Base-by-base conservation (phyloP, 2,888 invertebrate genomes). In the Lithosia quadra region DNA sequence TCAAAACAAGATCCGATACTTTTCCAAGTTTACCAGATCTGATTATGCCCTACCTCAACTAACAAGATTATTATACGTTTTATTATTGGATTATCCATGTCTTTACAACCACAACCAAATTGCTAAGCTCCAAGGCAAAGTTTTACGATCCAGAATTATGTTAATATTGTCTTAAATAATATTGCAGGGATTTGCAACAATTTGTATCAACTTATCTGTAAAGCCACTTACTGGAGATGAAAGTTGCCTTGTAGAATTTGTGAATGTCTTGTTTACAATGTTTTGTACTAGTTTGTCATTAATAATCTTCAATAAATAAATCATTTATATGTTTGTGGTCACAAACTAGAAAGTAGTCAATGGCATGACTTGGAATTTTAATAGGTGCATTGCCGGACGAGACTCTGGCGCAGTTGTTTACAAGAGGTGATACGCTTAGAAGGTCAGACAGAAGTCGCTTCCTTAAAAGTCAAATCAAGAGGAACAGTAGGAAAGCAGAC, bases 181-280 rank as follows among this genome's bases (percentile, higher is more conserved):
- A 80, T 77, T 76, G 73, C 73, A 65, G 49, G 22, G 77, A 84
- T 73, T 85, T 84, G 67, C 72, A 69, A 67, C 72, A 78, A 79
- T 82, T 83, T 84, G 78, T 81, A 79, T 76, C 55, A 76, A 75
- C 78, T 80, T 78, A 80, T 76, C 72, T 75, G 77, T 73, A 76
- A 77, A 79, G 71, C 77, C 80, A 80, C 80, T 84, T 82, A 76
- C 61, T 72, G 66, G 72, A 63, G 55, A 67, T 63, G 60, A 75
- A 67, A 65, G 61, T 66, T 69, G 68, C 67, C 34, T 79, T 56
- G 15, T 18, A n/a, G 64, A 80, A 80, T 60, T 80, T 80, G 71
- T 22, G 67, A 75, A 68, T 75, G 71, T 69, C 53, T 71, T 77
- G 58, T 78, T 80, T 68, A 72, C 70, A 69, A 59, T 57, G 64